phyloP scores from a whole-genome alignment of 2,888 invertebrate genomes.

The Serripes groenlandicus region DNA sequence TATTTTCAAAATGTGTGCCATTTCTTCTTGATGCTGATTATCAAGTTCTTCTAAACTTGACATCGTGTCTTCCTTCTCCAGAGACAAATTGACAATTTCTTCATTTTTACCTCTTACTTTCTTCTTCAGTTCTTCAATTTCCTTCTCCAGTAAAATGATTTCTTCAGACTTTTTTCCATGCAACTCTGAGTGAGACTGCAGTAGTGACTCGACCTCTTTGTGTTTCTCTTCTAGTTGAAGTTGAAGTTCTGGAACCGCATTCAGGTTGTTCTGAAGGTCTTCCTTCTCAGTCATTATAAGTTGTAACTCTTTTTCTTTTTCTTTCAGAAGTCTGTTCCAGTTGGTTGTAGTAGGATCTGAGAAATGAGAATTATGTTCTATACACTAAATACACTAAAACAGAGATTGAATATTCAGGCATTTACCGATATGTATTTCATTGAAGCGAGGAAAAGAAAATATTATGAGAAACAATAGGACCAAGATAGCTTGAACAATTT shows the following conservation, averaged over 20 bases:
- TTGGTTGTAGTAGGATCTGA: background rate
- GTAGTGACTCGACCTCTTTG: constrained; percentile 50
- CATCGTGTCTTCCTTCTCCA: constrained; percentile 87
- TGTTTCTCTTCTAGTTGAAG: constrained; percentile 49
- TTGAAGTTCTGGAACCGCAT: constrained; percentile 51
- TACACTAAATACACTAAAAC: too few species aligned
- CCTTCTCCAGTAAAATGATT: constrained; percentile 40
- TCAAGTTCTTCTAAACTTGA: constrained; percentile 91
- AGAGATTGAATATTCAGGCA: too few species aligned
- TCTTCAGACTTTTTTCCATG: constrained; percentile 17
- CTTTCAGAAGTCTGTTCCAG: constrained; percentile 49
- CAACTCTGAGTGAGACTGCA: constrained; percentile 28
- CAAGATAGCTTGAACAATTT: too few species aligned
- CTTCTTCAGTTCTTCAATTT: constrained; percentile 58
- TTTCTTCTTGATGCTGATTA: constrained; percentile 90
- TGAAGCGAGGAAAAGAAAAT: too few species aligned
- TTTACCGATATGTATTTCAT: too few species aligned
- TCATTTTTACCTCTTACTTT: constrained; percentile 67
- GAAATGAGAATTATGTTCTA: too few species aligned
- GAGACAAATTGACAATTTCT: constrained; percentile 67
- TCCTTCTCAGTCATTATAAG: constrained; percentile 61
- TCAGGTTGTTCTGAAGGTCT: constrained; percentile 50
- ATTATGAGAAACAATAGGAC: too few species aligned
- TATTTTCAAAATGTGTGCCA: constrained; percentile 76
- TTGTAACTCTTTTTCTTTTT: constrained; percentile 59